Evolutionary conservation across 1,140 invertebrate species (phyloP).

Genomic region (Heliconius hermathena): DNA sequence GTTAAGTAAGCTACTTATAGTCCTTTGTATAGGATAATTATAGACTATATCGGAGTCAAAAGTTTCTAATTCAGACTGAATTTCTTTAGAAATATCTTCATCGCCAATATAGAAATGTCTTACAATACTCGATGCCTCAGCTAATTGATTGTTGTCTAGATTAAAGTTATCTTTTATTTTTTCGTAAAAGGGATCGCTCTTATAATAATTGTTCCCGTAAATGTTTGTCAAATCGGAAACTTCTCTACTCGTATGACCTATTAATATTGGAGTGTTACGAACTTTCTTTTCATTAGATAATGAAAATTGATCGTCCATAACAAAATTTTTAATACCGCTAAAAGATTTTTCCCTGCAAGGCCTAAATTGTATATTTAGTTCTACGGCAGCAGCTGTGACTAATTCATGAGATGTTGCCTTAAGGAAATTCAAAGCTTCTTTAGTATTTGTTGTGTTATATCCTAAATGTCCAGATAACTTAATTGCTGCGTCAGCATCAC

Average conservation of each 20-base stretch:
- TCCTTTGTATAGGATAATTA: slow-evolving; percentile 64
- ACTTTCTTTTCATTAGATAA: slow-evolving; percentile 64
- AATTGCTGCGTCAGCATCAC: slow-evolving; percentile 58
- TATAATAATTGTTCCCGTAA: slow-evolving; percentile 53
- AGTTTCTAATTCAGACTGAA: slow-evolving; percentile 48
- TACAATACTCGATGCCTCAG: slow-evolving; percentile 51
- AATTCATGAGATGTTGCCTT: slow-evolving; percentile 47
- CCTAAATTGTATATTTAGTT: slow-evolving; percentile 55
- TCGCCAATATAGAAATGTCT: slow-evolving; percentile 71
- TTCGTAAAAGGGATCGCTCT: slow-evolving; percentile 61
- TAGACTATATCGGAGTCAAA: slow-evolving; percentile 67
- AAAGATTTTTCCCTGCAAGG: slow-evolving; percentile 71
- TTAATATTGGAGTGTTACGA: slow-evolving; percentile 62
- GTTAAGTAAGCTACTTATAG: slow-evolving; percentile 54
- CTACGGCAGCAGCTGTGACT: slow-evolving; percentile 56
- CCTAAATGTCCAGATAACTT: slow-evolving; percentile 65
- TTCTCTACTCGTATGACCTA: slow-evolving; percentile 66
- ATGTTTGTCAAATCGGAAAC: slow-evolving; percentile 37
- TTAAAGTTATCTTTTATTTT: slow-evolving; percentile 63
- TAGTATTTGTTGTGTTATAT: slow-evolving; percentile 55
- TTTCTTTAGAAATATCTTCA: slow-evolving; percentile 49
- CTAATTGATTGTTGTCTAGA: slow-evolving; percentile 54
- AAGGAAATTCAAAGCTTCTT: slow-evolving; percentile 63
- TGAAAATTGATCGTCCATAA: slow-evolving; percentile 62
- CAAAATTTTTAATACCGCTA: slow-evolving; percentile 65